Evolutionary conservation across 2,113 vertebrate genomes (phyloP), one percentile per base, ranked within the genome.

Genomic region (Callionymus lyra): DNA sequence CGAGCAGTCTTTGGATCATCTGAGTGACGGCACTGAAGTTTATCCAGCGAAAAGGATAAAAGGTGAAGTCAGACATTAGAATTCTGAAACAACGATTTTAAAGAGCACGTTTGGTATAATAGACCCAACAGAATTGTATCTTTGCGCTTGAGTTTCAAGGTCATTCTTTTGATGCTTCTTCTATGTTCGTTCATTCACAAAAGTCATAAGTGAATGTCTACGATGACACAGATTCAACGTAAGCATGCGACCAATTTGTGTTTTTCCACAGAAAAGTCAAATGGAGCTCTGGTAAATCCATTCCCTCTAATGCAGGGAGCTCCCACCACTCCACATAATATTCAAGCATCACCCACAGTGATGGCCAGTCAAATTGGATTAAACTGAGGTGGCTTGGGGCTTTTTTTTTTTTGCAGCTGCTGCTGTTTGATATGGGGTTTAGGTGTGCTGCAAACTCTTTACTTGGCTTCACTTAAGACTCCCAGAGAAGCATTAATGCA

Each of bases 311-410:
- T 69, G 72, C 63, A 56, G 65, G 71, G 68, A 59, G 75, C 74
- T 76, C 78, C 50, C 73, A 76, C 72, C 79, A 70, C 71, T 74
- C 72, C 68, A 67, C 77, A 82, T 73, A 76, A 80, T 76, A 77
- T 75, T 76, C 69, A 75, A 77, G 76, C 72, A 74, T 79, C 63
- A 77, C 82, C 81, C 68, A 74, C 77, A 83, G 78, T 81, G 77
- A 84, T 82, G 81, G 81, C 82, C 82, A 79, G 72, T 85, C 74
- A 80, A 85, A 87, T 85, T 85, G 82, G 81, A 87, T 87, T 85
- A 84, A 67, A 77, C 72, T 64, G 82, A 72, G 66, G 73, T 82
- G 80, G 77, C 82, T 84, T 45, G 67, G 73, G 84, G 82, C 79
- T 76, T 59, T 63, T 69, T 76, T 59, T 63, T 69, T 27, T 27